Conservation (phyloP, 2,888 invertebrate genomes). For the Orthonevra nobilis region DNA sequence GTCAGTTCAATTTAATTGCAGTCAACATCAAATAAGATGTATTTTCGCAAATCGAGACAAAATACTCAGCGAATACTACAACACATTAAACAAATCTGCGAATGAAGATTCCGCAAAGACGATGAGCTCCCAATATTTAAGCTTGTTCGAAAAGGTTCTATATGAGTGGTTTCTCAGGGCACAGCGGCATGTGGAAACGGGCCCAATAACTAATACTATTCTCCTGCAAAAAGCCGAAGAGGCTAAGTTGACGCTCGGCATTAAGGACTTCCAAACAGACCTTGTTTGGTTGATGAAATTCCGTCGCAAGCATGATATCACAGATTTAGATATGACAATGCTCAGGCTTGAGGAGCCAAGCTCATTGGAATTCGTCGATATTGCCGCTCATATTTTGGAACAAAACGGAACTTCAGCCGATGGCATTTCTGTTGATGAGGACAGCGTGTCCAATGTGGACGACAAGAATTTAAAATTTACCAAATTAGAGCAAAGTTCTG, state of each 20-base stretch:
- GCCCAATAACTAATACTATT: constrained; percentile 34
- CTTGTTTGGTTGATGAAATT: constrained; percentile 26
- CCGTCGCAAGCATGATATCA: constrained; percentile 27
- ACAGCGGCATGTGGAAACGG: constrained; percentile 24
- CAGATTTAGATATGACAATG: constrained; percentile 46
- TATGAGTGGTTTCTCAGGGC: constrained; percentile 53
- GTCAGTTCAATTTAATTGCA: constrained; percentile 15
- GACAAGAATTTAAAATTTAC: too few relatives aligned
- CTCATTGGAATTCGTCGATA: constrained; percentile 24
- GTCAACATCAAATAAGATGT: background rate
- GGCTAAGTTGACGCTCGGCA: background rate
- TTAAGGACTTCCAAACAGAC: background rate
- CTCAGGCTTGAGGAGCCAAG: background rate
- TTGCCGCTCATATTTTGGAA: constrained; percentile 14
- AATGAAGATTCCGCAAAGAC: too few relatives aligned
- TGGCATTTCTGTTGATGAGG: background rate
- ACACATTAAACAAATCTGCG: too few relatives aligned
- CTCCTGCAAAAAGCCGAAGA: constrained; percentile 34
- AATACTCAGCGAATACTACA: constrained; percentile 3
- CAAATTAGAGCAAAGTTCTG: background rate
- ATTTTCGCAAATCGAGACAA: background rate
- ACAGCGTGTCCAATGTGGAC: background rate
- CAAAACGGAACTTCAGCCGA: constrained; percentile 2
- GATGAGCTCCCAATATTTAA: background rate
- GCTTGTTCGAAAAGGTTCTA: constrained; percentile 29